Evolutionary conservation across 2,888 invertebrate species (phyloP), one percentile per base, ranked within the genome.

Genomic region (Nymphalis urticae): DNA sequence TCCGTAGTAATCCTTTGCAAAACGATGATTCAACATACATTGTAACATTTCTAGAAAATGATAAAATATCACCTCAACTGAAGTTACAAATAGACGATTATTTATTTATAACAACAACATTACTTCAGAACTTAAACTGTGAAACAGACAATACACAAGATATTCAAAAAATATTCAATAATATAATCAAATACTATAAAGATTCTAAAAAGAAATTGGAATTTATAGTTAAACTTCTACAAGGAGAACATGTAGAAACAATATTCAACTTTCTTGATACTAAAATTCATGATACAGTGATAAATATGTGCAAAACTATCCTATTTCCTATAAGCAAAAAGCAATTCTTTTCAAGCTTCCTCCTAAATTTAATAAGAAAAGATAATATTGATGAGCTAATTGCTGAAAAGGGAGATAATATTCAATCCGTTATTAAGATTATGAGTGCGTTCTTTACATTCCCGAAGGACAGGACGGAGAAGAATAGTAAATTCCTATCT

Each of bases 361-460:
- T 92, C 1, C 86, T 87, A 75, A 89, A 89, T 3, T 75, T 92
- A 21, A 85, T 92, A 21, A 77, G 86, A 21, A 89, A 88, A 76
- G 88, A 90, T 32, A 90, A 85, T 72, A 81, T 90, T 36, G 83
- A 87, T 72, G 81, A 85, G 8, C 73, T 93, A 9, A 85, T 90
- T 0, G 80, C 85, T 1, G 89, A 92, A 73, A 92, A 88, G 71
- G 90, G 91, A 0, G 92, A 93, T 54, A 90, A 88, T 51, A 88
- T 93, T 64, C 89, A 89, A 74, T 87, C 89, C 0, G 89, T 92
- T 1, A 76, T 92, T 2, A 92, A 89, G 84, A 86, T 92, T 8
- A 88, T 93, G 88, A 84, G 82, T 69, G 72, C 83, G 0, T 86
- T 92, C 67, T 88, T 92, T 61, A 85, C 86, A 53, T 90, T 86